Conservation (phyloP, 2,113 vertebrate genomes). For the Phylloscopus trochiloides region DNA sequence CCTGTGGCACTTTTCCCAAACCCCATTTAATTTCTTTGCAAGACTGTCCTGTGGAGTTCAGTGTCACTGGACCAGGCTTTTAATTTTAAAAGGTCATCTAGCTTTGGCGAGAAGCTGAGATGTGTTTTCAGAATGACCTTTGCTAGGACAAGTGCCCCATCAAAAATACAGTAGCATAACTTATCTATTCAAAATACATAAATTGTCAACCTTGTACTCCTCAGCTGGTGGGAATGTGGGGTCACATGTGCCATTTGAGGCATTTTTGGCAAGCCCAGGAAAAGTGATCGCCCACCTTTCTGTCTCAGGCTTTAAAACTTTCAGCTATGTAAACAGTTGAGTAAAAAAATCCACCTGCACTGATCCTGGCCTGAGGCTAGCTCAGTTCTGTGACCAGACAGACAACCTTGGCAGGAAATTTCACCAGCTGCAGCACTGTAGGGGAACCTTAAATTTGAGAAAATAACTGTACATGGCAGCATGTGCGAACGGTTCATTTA, state of each 20-base stretch:
- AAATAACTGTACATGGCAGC: neutral
- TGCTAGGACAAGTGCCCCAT: neutral
- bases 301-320: neutral
- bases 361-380: neutral
- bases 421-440: neutral
- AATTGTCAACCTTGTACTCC: neutral
- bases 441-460: neutral
- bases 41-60: neutral
- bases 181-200: neutral
- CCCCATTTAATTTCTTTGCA: neutral
- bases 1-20: neutral
- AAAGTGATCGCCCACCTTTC: neutral
- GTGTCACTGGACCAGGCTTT: neutral
- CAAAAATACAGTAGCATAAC: neutral
- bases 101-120: neutral
- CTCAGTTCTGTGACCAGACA: neutral
- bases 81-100: neutral
- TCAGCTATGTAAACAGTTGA: neutral
- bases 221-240: neutral
- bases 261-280: neutral
- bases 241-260: neutral
- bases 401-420: neutral
- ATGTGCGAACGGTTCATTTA: accelerated
- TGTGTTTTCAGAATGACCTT: neutral
- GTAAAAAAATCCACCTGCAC: neutral